A percentile compares a stretch with the other conserved stretches of the same genome.
Conservation (phyloP, 2,797 vertebrate genomes). For the Helostoma temminkii region DNA sequence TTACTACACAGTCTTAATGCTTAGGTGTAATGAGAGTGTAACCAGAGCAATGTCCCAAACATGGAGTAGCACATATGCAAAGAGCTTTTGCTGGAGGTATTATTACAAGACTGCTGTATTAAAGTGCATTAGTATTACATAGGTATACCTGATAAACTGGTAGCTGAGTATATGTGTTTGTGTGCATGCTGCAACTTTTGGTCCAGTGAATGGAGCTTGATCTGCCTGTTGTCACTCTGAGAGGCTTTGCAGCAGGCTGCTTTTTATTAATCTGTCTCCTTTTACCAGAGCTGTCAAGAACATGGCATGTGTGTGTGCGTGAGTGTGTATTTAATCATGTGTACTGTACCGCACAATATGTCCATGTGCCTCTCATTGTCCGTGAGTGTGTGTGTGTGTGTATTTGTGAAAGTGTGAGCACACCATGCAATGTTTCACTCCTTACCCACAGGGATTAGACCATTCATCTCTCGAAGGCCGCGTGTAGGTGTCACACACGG, state of each 20-base stretch:
- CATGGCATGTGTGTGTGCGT: conserved; percentile 20
- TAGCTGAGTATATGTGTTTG: conserved; percentile 10
- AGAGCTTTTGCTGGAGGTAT: too few relatives aligned
- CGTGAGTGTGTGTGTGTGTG: conserved; percentile 9
- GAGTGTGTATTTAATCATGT: conserved; percentile 14
- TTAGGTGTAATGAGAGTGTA: too few relatives aligned
- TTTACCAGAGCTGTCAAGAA: conserved; percentile 71
- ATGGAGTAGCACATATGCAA: too few relatives aligned
- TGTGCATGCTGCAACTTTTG: conserved; percentile 35
- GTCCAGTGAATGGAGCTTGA: conserved; percentile 53
- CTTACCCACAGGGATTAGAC: conserved; percentile 70
- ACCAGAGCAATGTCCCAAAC: too few relatives aligned
- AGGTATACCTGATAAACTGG: neutral
- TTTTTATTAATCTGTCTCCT: conserved; percentile 75
- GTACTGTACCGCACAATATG: conserved; percentile 29
- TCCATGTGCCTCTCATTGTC: conserved; percentile 32
- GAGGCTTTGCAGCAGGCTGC: conserved; percentile 54
- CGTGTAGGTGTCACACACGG: conserved; percentile 71
- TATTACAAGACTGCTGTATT: too few relatives aligned
- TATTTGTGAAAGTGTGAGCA: conserved; percentile 33
- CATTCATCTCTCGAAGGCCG: conserved; percentile 75
- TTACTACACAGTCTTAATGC: too few relatives aligned
- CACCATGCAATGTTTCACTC: conserved; percentile 73
- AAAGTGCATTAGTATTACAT: too few relatives aligned
- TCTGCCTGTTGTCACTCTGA: conserved; percentile 66